phyloP scores from a whole-genome alignment of 1,140 invertebrate species.

The Ladona fulva region DNA sequence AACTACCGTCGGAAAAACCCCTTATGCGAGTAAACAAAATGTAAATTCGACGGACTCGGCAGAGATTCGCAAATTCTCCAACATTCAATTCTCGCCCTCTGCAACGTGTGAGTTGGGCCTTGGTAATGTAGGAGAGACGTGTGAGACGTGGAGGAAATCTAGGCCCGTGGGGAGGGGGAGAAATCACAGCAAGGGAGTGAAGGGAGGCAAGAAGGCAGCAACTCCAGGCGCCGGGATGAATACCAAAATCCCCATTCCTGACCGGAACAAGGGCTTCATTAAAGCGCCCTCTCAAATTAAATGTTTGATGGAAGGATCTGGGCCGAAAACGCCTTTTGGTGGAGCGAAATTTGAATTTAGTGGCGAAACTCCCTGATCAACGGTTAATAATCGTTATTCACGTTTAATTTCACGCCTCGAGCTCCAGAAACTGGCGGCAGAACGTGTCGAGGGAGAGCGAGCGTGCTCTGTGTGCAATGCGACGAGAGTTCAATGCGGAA shows the following conservation, averaged over 20 bases:
- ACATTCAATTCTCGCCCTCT: no score
- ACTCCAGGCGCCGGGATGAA: not conserved
- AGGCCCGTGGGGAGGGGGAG: not conserved
- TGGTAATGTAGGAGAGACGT: no score
- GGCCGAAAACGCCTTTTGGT: not conserved
- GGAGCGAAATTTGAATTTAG: not conserved
- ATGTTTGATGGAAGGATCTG: not conserved
- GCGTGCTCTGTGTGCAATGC: no score
- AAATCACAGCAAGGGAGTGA: not conserved
- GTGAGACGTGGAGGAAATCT: no score
- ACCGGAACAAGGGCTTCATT: constrained; percentile 3
- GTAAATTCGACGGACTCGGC: no score
- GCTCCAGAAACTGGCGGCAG: not conserved
- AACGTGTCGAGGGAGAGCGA: not conserved
- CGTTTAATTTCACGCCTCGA: not conserved
- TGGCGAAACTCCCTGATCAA: not conserved
- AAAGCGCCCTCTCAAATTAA: constrained; percentile 1
- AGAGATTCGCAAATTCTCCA: no score
- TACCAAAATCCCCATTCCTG: not conserved
- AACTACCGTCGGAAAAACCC: no score
- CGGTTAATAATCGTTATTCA: constrained; percentile 2
- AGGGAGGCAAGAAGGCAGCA: not conserved
- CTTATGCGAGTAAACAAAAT: no score
- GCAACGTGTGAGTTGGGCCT: no score
- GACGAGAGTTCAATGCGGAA: no score